Base-by-base conservation (phyloP, 2,888 invertebrate species). In the Automeris io region DNA sequence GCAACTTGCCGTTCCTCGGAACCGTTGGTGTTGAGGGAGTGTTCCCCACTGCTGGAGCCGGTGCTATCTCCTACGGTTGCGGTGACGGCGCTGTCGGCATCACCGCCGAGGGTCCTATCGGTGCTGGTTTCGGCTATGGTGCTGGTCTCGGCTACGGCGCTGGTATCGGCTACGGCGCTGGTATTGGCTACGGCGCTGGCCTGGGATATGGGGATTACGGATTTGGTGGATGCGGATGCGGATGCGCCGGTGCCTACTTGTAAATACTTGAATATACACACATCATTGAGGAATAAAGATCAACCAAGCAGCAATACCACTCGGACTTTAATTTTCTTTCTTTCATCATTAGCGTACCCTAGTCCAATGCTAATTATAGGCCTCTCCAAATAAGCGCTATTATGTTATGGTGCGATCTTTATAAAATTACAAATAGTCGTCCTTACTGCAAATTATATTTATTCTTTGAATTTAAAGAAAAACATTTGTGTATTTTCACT, bases 1-100 rank as follows among this genome's bases (percentile, higher is more conserved):
- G 77, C 31, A 59, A 71, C 23, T 41, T 77, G 13, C 76, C 72
- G 1, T 70, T 76, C 51, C 42, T 69, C 1, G 70, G 70, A 3
- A 60, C 73, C 3, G 71, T 69, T 0, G 63, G 46, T 2, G 41
- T 76, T 26, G 62, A 67, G 22, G 72, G 73, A 2, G 47, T 45
- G 5, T 42, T 75, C 24, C 68, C 69, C 1, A 64, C 71, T 6
- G 56, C 47, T 16, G 75, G 76, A 2, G 43, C 54, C 32, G 70
- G 70, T 13, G 50, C 54, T 1, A 56, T 38, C 6, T 24, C n/a
- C 32, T 39, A 38, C 23, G 37, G 21, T 7, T 72, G 73, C 23
- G 74, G 75, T 3, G 49, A 54, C 25, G 64, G 64, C 0, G 41
- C 52, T 1, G 40, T 60, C 9, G 61, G 59, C 22, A 61, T 64